Evolutionary conservation across 2,797 vertebrate genomes (phyloP).

Genomic region (Enteromius viviparus): DNA sequence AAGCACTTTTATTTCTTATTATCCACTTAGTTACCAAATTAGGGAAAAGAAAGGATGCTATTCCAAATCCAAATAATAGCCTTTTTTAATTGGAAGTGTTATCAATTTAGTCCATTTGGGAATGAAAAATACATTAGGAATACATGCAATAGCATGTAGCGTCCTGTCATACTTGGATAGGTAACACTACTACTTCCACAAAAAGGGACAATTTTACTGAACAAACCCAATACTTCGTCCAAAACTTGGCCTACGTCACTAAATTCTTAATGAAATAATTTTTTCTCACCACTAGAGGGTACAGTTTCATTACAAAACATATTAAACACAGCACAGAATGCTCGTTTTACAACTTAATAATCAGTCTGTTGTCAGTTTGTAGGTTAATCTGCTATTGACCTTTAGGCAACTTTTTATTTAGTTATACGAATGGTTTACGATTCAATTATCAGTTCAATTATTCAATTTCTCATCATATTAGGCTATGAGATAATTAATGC

Average conservation of each 20-base stretch:
- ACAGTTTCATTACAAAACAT: background rate
- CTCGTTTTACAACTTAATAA: background rate
- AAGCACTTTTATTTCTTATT: background rate
- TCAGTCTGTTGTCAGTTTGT: background rate
- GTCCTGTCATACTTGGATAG: no score
- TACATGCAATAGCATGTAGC: background rate
- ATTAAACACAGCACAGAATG: background rate
- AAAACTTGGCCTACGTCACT: background rate
- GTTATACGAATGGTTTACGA: background rate
- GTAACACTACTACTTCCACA: background rate
- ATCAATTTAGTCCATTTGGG: background rate
- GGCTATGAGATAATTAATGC: background rate
- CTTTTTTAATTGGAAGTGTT: background rate
- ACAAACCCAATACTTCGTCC: background rate
- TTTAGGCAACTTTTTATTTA: background rate
- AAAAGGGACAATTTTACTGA: background rate
- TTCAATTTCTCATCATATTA: background rate
- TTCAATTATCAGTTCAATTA: no score
- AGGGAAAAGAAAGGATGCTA: background rate
- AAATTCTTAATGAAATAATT: background rate
- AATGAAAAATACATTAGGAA: background rate
- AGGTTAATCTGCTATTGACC: background rate
- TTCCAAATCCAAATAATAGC: background rate
- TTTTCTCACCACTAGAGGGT: slow-evolving; percentile 19
- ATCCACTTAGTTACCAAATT: background rate